A percentile compares a stretch with the other conserved stretches of the same genome.
phyloP scores from a whole-genome alignment of 2,888 invertebrate genomes.

The Acronicta leporina region DNA sequence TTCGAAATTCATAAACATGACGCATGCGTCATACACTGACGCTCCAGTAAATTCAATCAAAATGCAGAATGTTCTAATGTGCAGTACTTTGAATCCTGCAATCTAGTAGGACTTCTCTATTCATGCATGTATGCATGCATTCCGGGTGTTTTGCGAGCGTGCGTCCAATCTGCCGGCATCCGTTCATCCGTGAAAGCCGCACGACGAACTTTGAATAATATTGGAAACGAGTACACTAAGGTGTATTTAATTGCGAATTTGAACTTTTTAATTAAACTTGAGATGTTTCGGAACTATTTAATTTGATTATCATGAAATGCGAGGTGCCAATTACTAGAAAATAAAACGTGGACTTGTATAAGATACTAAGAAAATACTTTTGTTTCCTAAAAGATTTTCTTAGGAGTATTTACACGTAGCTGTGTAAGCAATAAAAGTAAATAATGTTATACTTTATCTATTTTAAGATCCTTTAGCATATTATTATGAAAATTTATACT shows the following conservation, averaged over 20 bases:
- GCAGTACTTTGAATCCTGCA: conserved; percentile 35
- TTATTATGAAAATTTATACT: too few relatives aligned
- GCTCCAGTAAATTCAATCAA: conserved; percentile 41
- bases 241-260: conserved; percentile 5
- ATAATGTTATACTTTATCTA: too few relatives aligned
- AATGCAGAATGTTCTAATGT: conserved; percentile 43
- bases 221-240: conserved; percentile 9
- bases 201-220: conserved; percentile 9
- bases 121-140: conserved; percentile 22
- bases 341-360: too few relatives aligned
- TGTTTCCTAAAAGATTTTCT: too few relatives aligned
- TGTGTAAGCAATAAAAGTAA: too few relatives aligned
- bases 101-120: conserved; percentile 28
- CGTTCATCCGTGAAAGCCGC: conserved; percentile 12
- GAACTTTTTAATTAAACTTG: too few relatives aligned
- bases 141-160: conserved; percentile 16
- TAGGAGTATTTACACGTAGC: too few relatives aligned
- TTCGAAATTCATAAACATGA: conserved; percentile 13
- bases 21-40: conserved; percentile 19
- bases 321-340: too few relatives aligned
- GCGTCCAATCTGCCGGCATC: conserved; percentile 33
- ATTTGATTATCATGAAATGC: too few relatives aligned
- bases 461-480: too few relatives aligned
- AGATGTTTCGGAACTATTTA: too few relatives aligned
- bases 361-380: too few relatives aligned